Evolutionary conservation across 2,797 vertebrate species (phyloP).

Genomic region (Anguilla marmorata): DNA sequence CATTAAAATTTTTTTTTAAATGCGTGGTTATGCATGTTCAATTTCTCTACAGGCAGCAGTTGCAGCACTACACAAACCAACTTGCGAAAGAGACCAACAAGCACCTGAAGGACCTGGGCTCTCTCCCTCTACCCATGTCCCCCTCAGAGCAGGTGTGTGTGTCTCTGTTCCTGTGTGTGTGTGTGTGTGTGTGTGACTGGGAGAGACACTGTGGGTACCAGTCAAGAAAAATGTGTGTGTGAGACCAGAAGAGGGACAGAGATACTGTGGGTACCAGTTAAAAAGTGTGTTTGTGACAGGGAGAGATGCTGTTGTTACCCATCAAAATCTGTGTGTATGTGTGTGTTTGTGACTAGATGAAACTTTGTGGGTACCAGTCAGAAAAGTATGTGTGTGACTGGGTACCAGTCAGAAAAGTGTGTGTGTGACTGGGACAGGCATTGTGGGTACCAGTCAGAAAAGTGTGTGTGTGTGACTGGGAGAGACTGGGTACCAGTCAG

Average conservation of each 20-base stretch:
- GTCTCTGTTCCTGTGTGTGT: neutral
- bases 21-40: neutral
- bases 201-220: neutral
- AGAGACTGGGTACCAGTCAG: neutral
- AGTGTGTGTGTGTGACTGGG: neutral
- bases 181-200: neutral
- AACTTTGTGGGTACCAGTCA: neutral
- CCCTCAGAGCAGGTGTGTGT: conserved; percentile 83
- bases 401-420: too few relatives aligned
- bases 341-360: neutral
- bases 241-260: too few relatives aligned
- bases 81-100: conserved; percentile 92
- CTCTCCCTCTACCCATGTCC: conserved; percentile 76
- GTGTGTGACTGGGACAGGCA: neutral
- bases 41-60: conserved; percentile 76
- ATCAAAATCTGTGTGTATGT: neutral
- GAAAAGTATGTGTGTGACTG: neutral
- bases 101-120: conserved; percentile 85
- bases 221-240: too few relatives aligned
- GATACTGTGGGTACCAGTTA: too few relatives aligned
- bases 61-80: conserved; percentile 88
- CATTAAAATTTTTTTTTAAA: neutral
- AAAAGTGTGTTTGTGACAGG: neutral
- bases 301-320: neutral
- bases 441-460: neutral